Percentiles rank a stretch among this genome's conserved stretches.
Evolutionary conservation across 30 jellyfish, hydroid and myxozoan species (phyloP).

Genomic region (Euphysa ruthae): DNA sequence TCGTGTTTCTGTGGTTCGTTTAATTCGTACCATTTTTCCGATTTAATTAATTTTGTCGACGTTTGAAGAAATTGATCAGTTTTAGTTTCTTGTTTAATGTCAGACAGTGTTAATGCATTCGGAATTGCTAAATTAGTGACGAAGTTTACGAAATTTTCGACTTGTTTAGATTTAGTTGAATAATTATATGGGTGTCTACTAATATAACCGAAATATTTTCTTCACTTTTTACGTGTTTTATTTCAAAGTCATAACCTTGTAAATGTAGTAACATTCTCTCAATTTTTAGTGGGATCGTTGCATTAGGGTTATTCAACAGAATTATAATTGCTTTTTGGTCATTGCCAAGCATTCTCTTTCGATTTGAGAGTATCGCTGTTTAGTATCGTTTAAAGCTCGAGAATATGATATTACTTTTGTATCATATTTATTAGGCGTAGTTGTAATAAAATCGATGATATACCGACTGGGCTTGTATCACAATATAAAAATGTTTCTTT

Average conservation of each 20-base stretch:
- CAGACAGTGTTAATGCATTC: background rate
- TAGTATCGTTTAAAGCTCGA: constrained; percentile 30
- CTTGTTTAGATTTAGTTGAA: background rate
- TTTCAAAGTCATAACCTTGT: background rate
- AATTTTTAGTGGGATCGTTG: background rate
- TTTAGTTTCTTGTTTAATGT: background rate
- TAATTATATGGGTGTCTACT: constrained; percentile 6
- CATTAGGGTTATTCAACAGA: constrained; percentile 10
- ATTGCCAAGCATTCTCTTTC: constrained; percentile 47
- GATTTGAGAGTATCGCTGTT: constrained; percentile 42
- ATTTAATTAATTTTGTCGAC: background rate
- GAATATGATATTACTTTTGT: constrained; percentile 33
- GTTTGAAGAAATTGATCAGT: background rate
- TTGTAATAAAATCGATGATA: constrained; percentile 37
- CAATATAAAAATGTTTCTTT: constrained; percentile 21
- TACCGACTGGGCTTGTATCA: constrained; percentile 54
- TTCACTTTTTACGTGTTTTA: background rate
- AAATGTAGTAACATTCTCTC: constrained; percentile 13
- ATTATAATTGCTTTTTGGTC: constrained; percentile 6
- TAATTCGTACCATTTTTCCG: background rate
- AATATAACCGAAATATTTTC: background rate
- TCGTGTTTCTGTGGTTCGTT: background rate
- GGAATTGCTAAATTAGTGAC: background rate
- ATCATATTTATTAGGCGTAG: constrained; percentile 12
- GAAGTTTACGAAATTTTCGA: background rate